phyloP scores from a whole-genome alignment of 2,113 vertebrate genomes.

The Bujurquina vittata region DNA sequence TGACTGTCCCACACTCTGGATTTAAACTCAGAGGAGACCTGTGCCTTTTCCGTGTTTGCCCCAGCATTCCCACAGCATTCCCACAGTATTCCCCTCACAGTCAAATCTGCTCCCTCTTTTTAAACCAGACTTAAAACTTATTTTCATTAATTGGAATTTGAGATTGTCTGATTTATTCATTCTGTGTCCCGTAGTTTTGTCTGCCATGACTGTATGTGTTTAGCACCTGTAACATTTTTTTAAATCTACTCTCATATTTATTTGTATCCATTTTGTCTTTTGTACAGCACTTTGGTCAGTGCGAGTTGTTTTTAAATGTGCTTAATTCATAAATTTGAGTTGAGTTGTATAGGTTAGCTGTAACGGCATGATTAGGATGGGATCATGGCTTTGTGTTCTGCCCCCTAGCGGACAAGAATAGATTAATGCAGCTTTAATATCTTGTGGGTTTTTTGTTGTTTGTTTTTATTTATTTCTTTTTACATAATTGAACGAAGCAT shows the following conservation, averaged over 20 bases:
- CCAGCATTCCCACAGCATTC: no score
- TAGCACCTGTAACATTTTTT: neutral
- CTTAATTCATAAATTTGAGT: neutral
- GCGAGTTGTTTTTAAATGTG: neutral
- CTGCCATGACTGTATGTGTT: neutral
- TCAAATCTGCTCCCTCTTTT: neutral
- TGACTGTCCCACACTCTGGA: neutral
- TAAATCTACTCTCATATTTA: neutral
- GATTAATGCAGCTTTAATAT: neutral
- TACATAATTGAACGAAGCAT: neutral
- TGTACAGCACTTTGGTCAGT: neutral
- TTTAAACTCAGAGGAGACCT: neutral
- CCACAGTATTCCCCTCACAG: neutral
- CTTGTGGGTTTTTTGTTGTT: neutral
- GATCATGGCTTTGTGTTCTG: neutral
- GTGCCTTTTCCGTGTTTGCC: neutral
- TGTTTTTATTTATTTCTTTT: neutral
- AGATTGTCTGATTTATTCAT: neutral
- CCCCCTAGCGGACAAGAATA: neutral
- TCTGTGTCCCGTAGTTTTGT: neutral
- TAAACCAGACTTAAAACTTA: neutral
- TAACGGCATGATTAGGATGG: neutral
- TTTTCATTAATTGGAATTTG: neutral
- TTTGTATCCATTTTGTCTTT: neutral
- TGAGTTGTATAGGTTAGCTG: neutral